These are phyloP conservation scores for Cyaniris semiargus DNA, from an alignment of 2,888 invertebrate species.

Conservation along the genomic window DNA sequence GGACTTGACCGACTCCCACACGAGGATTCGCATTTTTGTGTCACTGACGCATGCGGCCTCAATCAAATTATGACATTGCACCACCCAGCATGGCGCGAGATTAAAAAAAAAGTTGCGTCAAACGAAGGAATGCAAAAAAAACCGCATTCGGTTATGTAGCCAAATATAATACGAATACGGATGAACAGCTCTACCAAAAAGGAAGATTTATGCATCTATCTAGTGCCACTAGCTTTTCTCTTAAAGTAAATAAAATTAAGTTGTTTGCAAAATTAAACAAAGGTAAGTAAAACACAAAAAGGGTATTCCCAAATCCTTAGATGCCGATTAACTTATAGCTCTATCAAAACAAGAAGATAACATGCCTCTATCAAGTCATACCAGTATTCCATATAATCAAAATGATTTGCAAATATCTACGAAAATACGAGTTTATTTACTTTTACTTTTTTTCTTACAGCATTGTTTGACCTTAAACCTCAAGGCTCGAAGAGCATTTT, in stretches of 20 bases:
- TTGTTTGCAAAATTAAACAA: background rate
- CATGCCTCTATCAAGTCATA: no score
- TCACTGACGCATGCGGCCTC: constrained; percentile 19
- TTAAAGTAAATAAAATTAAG: background rate
- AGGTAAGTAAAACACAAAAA: background rate
- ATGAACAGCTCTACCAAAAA: background rate
- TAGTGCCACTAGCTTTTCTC: no score
- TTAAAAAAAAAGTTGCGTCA: background rate
- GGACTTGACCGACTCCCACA: constrained; percentile 14
- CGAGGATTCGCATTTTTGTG: constrained; percentile 12
- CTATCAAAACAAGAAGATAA: no score
- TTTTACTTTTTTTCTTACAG: background rate
- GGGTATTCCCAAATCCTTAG: background rate
- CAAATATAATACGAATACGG: background rate
- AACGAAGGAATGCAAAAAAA: background rate
- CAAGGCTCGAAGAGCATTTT: background rate
- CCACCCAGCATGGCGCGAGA: background rate
- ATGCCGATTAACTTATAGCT: background rate
- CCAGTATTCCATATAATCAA: no score
- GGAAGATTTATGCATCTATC: no score
- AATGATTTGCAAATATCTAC: background rate
- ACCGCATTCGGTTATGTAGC: background rate
- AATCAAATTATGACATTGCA: constrained; percentile 21
- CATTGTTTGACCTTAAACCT: background rate
- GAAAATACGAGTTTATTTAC: background rate